Conservation (phyloP, 2,113 vertebrate species). For the Oncorhynchus tshawytscha region DNA sequence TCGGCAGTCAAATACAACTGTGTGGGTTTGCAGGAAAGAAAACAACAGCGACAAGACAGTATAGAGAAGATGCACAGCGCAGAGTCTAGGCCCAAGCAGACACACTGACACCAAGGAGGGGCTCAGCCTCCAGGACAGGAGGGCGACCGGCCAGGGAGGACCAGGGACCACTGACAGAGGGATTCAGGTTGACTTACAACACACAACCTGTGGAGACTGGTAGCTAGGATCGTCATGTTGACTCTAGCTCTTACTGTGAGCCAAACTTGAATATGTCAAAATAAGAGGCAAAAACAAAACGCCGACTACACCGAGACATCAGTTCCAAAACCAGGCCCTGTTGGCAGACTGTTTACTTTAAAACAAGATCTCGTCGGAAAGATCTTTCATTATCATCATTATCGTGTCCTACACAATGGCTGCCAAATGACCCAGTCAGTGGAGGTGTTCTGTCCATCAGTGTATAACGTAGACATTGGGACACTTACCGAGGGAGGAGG, state of each 20-base stretch:
- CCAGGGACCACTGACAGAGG: neutral
- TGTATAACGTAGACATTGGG: slow-evolving; percentile 3
- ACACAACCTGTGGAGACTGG: neutral
- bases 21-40: slow-evolving; percentile 76
- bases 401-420: neutral
- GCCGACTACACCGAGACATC: neutral
- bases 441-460: slow-evolving; percentile 69
- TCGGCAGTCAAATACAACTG: slow-evolving; percentile 93
- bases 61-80: slow-evolving; percentile 66
- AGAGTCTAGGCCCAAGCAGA: slow-evolving; percentile 54
- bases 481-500: slow-evolving; percentile 96
- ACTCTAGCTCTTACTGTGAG: neutral
- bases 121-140: neutral
- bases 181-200: neutral
- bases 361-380: neutral
- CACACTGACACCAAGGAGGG: slow-evolving; percentile 56
- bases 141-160: neutral
- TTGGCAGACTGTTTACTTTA: neutral
- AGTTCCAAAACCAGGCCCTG: neutral
- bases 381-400: slow-evolving; percentile 58
- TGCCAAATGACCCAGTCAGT: slow-evolving; percentile 47
- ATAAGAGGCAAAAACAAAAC: neutral
- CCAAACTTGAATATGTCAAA: neutral
- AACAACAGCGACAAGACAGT: slow-evolving; percentile 72
- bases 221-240: neutral